phyloP scores from a whole-genome alignment of 1,140 invertebrate species.

The Trialeurodes vaporariorum region DNA sequence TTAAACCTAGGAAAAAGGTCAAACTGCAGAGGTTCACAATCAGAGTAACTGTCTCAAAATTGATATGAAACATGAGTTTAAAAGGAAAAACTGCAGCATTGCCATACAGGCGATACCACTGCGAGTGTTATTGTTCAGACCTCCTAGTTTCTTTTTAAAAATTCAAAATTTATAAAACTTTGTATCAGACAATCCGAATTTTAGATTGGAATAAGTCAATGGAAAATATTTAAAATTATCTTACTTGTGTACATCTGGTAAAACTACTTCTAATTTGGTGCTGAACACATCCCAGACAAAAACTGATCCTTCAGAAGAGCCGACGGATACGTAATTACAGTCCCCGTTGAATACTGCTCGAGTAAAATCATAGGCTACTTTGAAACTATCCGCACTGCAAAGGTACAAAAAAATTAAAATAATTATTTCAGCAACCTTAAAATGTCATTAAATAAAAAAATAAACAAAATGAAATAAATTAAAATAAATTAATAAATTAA shows the following conservation, averaged over 20 bases:
- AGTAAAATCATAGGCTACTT: slow-evolving; percentile 88
- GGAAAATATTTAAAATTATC: slow-evolving; percentile 35
- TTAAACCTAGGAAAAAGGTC: too few species aligned
- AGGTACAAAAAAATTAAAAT: too few species aligned
- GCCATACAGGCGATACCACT: not conserved
- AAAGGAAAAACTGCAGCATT: not conserved
- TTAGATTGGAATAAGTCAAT: not conserved
- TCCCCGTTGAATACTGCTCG: slow-evolving; percentile 86
- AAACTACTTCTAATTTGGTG: slow-evolving; percentile 61
- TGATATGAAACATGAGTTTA: not conserved
- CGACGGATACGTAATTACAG: slow-evolving; percentile 74
- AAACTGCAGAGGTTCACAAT: too few species aligned
- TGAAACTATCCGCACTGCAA: slow-evolving; percentile 88
- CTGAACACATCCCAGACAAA: slow-evolving; percentile 80
- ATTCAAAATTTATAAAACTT: too few species aligned
- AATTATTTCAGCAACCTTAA: too few species aligned
- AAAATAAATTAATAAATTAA: too few species aligned
- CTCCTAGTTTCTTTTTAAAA: too few species aligned
- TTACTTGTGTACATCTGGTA: slow-evolving; percentile 78
- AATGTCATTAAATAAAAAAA: too few species aligned
- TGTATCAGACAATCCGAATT: not conserved
- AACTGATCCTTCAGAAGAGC: slow-evolving; percentile 78
- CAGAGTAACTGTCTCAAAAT: too few species aligned
- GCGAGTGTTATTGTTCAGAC: not conserved
- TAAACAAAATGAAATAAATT: too few species aligned